phyloP scores from a whole-genome alignment of 2,888 invertebrate genomes.

The Epinotia ramella region DNA sequence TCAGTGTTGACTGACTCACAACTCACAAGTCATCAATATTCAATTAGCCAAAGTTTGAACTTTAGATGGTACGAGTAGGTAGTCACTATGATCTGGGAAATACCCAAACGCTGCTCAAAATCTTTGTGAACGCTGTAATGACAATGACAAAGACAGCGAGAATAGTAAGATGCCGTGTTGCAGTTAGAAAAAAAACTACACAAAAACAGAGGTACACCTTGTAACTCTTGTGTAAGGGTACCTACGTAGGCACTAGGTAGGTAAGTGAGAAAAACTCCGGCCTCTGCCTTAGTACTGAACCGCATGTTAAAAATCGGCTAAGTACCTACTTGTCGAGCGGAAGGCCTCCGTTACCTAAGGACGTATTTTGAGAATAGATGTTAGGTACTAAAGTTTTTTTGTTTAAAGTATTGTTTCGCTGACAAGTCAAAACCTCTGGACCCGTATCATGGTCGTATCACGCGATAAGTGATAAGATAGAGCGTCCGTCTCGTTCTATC shows the following conservation, averaged over 20 bases:
- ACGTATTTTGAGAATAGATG: too few species aligned
- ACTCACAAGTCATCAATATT: conserved; percentile 30
- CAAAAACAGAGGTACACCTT: background rate
- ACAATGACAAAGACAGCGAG: background rate
- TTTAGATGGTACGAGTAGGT: background rate
- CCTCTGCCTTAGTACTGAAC: too few species aligned
- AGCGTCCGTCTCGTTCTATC: too few species aligned
- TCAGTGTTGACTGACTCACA: conserved; percentile 12
- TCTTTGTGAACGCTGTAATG: background rate
- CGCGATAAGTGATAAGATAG: too few species aligned
- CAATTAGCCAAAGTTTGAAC: conserved; percentile 26
- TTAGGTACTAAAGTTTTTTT: too few species aligned
- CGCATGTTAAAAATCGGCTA: too few species aligned
- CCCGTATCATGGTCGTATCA: too few species aligned
- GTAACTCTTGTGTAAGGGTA: background rate
- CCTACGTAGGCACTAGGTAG: background rate
- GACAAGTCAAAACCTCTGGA: too few species aligned
- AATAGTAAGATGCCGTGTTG: background rate
- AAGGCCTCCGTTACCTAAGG: too few species aligned
- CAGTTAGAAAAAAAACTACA: background rate
- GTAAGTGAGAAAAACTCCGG: too few species aligned
- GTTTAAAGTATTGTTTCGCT: too few species aligned
- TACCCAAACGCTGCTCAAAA: conserved; percentile 9
- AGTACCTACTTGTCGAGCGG: too few species aligned
- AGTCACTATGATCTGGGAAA: conserved; percentile 18